Percentiles rank a stretch among this genome's conserved stretches.
These are phyloP conservation scores for Xyrichtys novacula DNA, from an alignment of 2,797 vertebrate species.

Conservation along the genomic window DNA sequence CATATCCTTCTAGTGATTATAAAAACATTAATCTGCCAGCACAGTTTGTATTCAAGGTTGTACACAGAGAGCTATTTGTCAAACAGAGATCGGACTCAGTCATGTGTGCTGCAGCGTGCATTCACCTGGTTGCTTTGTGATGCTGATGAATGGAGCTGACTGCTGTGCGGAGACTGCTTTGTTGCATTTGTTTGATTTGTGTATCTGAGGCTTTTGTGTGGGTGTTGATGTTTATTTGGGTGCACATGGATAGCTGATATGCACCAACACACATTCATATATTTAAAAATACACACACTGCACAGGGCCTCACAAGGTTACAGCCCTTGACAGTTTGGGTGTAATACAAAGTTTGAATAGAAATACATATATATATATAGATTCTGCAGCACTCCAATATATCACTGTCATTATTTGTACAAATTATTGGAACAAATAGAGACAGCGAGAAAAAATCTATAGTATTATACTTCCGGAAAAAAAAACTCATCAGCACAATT, in stretches of 20 bases:
- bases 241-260: slow-evolving; percentile 36
- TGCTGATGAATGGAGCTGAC: slow-evolving; percentile 50
- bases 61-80: neutral
- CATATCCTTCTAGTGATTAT: neutral
- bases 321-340: slow-evolving; percentile 17
- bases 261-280: slow-evolving; percentile 7
- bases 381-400: no score
- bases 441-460: neutral
- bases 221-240: slow-evolving; percentile 39
- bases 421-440: neutral
- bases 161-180: slow-evolving; percentile 43
- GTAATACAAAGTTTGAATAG: slow-evolving; percentile 23
- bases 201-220: slow-evolving; percentile 51
- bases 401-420: no score
- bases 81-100: slow-evolving; percentile 26
- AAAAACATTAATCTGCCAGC: neutral
- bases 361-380: slow-evolving; percentile 7
- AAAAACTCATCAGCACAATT: neutral
- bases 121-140: slow-evolving; percentile 64
- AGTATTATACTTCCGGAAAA: neutral
- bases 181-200: slow-evolving; percentile 57
- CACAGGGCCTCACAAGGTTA: slow-evolving; percentile 15
- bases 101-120: slow-evolving; percentile 7
- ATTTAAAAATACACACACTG: slow-evolving; percentile 8
- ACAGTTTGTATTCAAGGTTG: slow-evolving; percentile 20